Evolutionary conservation across 1,140 invertebrate species (phyloP).

Genomic region (Frieseomelitta varia): DNA sequence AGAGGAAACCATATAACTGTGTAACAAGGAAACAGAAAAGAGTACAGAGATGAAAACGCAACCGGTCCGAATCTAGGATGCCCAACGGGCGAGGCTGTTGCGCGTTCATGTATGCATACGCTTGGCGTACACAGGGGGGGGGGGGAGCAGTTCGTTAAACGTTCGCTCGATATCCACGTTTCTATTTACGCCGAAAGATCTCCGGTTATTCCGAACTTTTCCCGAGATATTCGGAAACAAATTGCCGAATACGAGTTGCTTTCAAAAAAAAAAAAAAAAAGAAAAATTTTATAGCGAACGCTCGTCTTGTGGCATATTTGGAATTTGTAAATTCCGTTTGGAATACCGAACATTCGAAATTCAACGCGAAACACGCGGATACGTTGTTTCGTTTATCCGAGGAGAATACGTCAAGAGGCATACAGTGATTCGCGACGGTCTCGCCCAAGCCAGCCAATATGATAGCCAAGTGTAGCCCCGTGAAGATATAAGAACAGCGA

Average conservation of each 20-base stretch:
- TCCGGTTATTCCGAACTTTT: background rate
- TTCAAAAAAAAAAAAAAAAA: background rate
- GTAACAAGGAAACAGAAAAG: conserved; percentile 39
- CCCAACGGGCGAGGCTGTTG: conserved; percentile 71
- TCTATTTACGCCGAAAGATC: background rate
- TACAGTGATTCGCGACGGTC: conserved; percentile 50
- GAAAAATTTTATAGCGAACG: background rate
- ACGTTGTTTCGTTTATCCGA: no score
- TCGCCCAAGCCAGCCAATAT: conserved; percentile 54
- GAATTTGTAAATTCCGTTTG: background rate
- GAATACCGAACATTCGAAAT: background rate
- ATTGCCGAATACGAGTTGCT: background rate
- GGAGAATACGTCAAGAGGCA: background rate
- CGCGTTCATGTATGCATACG: background rate
- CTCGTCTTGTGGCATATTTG: background rate
- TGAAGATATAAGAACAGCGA: conserved; percentile 15
- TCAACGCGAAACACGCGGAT: background rate
- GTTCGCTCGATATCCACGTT: background rate
- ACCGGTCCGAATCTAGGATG: conserved; percentile 75
- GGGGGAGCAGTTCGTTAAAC: background rate
- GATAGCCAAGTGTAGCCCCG: background rate
- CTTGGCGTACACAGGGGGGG: background rate
- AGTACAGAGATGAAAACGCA: conserved; percentile 54
- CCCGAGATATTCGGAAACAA: background rate
- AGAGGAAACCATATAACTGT: conserved; percentile 52